These are phyloP conservation scores for Cotesia typhae DNA, from an alignment of 1,140 invertebrate species.

Conservation along the genomic window DNA sequence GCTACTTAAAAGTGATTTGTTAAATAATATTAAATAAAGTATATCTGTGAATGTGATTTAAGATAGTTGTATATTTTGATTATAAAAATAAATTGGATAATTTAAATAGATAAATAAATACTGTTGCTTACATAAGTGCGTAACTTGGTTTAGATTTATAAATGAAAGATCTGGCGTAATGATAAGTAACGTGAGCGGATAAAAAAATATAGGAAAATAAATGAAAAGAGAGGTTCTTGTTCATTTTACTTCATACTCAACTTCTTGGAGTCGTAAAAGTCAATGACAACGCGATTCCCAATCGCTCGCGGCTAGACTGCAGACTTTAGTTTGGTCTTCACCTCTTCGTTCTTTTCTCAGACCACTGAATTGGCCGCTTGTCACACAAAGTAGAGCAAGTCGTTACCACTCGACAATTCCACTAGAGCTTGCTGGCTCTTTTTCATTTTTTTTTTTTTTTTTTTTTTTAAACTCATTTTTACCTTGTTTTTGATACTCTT, in stretches of 20 bases:
- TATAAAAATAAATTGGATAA: too few species aligned
- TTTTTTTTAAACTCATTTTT: neutral
- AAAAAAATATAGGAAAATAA: slow-evolving; percentile 2
- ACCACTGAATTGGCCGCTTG: neutral
- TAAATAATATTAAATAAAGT: too few species aligned
- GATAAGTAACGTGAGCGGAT: neutral
- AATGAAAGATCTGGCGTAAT: too few species aligned
- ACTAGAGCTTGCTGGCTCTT: neutral
- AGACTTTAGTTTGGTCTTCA: neutral
- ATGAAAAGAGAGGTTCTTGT: neutral
- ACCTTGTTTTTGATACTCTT: too few species aligned
- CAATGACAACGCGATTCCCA: slow-evolving; percentile 4
- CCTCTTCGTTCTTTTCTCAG: neutral
- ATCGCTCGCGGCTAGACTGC: neutral
- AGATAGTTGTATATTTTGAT: too few species aligned
- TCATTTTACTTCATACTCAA: neutral
- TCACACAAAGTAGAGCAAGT: slow-evolving; percentile 13
- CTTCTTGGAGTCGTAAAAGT: neutral
- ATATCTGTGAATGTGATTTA: too few species aligned
- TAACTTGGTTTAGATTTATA: too few species aligned
- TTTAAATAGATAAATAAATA: too few species aligned
- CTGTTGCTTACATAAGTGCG: too few species aligned
- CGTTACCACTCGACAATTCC: neutral
- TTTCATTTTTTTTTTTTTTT: neutral
- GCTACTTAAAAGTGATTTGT: too few species aligned